These are phyloP conservation scores for Drosophila dunni DNA, from an alignment of 1,140 invertebrate genomes.

Conservation along the genomic window DNA sequence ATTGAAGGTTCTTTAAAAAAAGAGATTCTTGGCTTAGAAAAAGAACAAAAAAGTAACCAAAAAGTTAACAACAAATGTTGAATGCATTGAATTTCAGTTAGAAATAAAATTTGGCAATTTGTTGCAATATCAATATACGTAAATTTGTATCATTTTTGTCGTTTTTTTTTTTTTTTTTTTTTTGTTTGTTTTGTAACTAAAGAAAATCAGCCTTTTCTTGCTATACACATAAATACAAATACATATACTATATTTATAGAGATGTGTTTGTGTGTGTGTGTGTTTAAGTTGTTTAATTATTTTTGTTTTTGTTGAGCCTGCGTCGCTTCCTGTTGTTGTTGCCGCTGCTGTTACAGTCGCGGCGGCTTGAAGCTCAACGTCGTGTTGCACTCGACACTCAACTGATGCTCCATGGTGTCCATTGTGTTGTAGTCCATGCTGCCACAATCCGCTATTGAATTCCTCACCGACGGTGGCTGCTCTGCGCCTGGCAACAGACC, in stretches of 20 bases:
- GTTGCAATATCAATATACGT: constrained; percentile 67
- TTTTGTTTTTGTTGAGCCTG: constrained; percentile 31
- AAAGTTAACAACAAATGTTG: constrained; percentile 26
- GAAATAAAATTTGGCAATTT: constrained; percentile 80
- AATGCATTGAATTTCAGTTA: constrained; percentile 34
- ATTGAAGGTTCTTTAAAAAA: constrained; percentile 15
- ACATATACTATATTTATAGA: constrained; percentile 42
- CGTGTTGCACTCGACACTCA: constrained; percentile 65
- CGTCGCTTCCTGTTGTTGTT: constrained; percentile 53
- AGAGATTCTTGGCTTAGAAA: constrained; percentile 49
- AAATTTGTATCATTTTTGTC: constrained; percentile 44
- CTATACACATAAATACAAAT: constrained; percentile 75
- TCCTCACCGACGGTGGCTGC: constrained; percentile 72
- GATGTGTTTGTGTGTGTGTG: constrained; percentile 22
- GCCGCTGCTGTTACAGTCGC: constrained; percentile 71
- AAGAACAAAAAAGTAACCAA: constrained; percentile 21
- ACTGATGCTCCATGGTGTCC: constrained; percentile 56
- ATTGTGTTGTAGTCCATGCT: constrained; percentile 50
- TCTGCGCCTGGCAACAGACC: constrained; percentile 67
- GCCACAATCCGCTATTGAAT: constrained; percentile 77
- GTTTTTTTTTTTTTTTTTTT: no score
- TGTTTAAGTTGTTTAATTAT: constrained; percentile 11
- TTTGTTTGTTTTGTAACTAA: constrained; percentile 48
- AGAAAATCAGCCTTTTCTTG: constrained; percentile 82
- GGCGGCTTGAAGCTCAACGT: constrained; percentile 72